A percentile compares a stretch with the other conserved stretches of the same genome.
These are phyloP conservation scores for Cyclargus thomasi DNA, from an alignment of 1,140 invertebrate genomes.

Conservation along the genomic window DNA sequence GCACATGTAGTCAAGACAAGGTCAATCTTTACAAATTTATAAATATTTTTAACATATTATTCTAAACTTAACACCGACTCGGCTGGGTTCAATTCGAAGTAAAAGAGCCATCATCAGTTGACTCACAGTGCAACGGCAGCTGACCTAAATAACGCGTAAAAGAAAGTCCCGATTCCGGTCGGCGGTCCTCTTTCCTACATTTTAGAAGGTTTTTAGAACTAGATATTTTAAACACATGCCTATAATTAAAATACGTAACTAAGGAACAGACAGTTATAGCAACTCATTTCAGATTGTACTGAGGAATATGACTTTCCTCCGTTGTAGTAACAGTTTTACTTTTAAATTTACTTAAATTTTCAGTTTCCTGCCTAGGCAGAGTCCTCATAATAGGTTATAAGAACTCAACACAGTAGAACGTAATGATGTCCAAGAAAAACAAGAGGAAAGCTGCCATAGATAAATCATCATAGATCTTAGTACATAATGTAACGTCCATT, in stretches of 20 bases:
- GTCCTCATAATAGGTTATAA: too few species aligned
- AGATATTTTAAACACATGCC: not conserved
- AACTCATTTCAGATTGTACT: too few species aligned
- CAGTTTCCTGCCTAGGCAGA: too few species aligned
- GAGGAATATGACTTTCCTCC: too few species aligned
- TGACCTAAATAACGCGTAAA: not conserved
- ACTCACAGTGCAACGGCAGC: not conserved
- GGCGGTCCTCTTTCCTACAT: not conserved
- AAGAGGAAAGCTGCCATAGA: not conserved
- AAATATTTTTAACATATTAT: too few species aligned
- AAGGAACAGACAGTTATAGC: too few species aligned
- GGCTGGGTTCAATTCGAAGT: not conserved
- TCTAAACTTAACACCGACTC: not conserved
- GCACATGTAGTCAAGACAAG: too few species aligned
- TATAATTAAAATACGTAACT: not conserved
- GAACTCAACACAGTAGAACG: too few species aligned
- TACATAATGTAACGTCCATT: not conserved
- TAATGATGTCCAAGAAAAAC: not conserved
- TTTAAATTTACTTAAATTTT: too few species aligned
- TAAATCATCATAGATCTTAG: not conserved
- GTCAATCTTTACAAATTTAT: too few species aligned
- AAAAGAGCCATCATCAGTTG: not conserved
- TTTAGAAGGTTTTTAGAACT: not conserved
- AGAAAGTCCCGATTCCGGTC: conserved; percentile 3
- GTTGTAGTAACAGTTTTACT: too few species aligned